Conservation (phyloP, 92 coral and sea anemone genomes). For the Phenganax marumi region DNA sequence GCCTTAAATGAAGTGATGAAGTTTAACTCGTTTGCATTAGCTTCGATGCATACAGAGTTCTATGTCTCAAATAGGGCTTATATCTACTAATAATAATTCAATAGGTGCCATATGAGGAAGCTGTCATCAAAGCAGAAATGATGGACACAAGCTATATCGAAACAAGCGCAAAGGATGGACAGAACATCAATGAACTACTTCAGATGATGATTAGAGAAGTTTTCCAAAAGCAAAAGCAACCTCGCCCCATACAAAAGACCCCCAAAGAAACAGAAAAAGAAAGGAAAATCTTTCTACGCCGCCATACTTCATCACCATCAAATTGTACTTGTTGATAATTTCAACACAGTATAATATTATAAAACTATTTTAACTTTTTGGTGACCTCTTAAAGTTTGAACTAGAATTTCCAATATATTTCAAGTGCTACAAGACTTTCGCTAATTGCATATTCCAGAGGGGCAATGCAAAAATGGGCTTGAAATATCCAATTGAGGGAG, state of each 20-base stretch:
- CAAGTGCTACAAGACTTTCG: neutral
- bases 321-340: constrained; percentile 25
- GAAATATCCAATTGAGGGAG: too few species aligned
- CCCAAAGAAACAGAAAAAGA: constrained; percentile 20
- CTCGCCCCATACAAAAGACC: neutral
- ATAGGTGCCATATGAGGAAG: constrained; percentile 74
- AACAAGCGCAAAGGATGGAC: constrained; percentile 81
- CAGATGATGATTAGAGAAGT: constrained; percentile 65
- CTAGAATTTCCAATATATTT: neutral
- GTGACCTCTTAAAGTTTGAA: neutral
- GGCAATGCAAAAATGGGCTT: too few species aligned
- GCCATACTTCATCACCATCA: neutral
- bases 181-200: constrained; percentile 77
- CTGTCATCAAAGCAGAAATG: constrained; percentile 61
- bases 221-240: constrained; percentile 9
- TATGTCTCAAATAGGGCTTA: too few species aligned
- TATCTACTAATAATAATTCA: too few species aligned
- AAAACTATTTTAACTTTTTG: too few species aligned
- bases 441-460: too few species aligned
- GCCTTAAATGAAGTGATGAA: too few species aligned
- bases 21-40: too few species aligned
- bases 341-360: neutral
- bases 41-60: too few species aligned
- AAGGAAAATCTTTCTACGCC: neutral
- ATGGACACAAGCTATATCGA: constrained; percentile 72